Evolutionary conservation across 2,888 invertebrate genomes (phyloP).

Genomic region (Eudasyphora cyanicolor): DNA sequence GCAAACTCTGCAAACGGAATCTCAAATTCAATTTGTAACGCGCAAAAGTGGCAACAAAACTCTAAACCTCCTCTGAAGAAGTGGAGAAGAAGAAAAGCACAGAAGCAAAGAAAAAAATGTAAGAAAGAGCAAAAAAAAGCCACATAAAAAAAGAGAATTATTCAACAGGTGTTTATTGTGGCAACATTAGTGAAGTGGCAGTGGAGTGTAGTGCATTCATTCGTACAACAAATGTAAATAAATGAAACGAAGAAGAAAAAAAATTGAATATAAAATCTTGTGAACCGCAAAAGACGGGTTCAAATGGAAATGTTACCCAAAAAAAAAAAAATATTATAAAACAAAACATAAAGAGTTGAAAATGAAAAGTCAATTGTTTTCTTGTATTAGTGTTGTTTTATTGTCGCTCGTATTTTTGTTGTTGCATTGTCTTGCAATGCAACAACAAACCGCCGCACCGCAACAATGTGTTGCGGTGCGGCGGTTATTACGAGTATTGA

Average conservation of each 20-base stretch:
- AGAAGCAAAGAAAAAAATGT: background rate
- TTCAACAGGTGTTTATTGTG: conserved; percentile 59
- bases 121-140: conserved; percentile 29
- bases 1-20: background rate
- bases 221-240: conserved; percentile 38
- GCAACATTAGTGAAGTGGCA: background rate
- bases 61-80: background rate
- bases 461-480: background rate
- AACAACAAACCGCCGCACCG: too few relatives aligned
- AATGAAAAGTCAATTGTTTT: conserved; percentile 12
- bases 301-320: conserved; percentile 17
- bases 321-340: background rate
- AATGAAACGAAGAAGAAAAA: conserved; percentile 27
- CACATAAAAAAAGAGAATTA: conserved; percentile 44
- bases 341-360: conserved; percentile 8
- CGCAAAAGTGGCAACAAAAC: background rate
- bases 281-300: background rate
- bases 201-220: background rate
- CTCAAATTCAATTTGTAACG: background rate
- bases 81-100: background rate
- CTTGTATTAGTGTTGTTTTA: background rate
- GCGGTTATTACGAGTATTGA: background rate
- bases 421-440: background rate
- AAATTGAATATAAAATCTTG: conserved; percentile 14
- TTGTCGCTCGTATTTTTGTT: background rate